phyloP scores from a whole-genome alignment of 2,797 vertebrate genomes.

The Emydoidea blandingii region DNA sequence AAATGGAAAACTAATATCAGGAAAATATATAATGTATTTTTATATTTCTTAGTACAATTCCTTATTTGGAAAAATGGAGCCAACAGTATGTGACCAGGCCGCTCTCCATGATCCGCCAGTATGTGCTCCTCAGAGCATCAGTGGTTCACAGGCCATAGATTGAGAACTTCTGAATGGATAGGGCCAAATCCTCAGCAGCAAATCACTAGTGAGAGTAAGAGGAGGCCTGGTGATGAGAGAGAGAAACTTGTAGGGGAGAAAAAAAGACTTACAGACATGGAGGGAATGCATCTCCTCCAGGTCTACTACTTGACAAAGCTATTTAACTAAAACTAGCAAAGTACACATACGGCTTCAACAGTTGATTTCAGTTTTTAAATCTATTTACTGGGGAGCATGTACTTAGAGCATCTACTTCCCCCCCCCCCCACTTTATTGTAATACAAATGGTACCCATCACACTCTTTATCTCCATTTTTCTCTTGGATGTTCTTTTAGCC shows the following conservation, averaged over 20 bases:
- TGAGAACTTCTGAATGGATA: not conserved
- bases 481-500: not conserved
- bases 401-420: too few relatives aligned
- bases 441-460: not conserved
- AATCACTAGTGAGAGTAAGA: not conserved
- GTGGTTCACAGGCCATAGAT: not conserved
- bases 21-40: not conserved
- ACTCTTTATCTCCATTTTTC: not conserved
- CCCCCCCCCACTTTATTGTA: fast-evolving
- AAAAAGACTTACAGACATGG: fast-evolving
- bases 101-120: not conserved
- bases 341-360: not conserved
- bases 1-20: not conserved
- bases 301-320: not conserved
- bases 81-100: not conserved
- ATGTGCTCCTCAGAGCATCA: not conserved
- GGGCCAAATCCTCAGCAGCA: not conserved
- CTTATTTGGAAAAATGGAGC: not conserved
- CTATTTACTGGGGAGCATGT: not conserved
- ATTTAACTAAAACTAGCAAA: not conserved
- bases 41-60: slow-evolving; percentile 1
- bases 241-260: not conserved
- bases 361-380: not conserved
- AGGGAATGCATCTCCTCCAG: not conserved
- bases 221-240: not conserved